Evolutionary conservation across 1,140 invertebrate species (phyloP), one percentile per base, ranked within the genome.

Genomic region (Megathymus violae): DNA sequence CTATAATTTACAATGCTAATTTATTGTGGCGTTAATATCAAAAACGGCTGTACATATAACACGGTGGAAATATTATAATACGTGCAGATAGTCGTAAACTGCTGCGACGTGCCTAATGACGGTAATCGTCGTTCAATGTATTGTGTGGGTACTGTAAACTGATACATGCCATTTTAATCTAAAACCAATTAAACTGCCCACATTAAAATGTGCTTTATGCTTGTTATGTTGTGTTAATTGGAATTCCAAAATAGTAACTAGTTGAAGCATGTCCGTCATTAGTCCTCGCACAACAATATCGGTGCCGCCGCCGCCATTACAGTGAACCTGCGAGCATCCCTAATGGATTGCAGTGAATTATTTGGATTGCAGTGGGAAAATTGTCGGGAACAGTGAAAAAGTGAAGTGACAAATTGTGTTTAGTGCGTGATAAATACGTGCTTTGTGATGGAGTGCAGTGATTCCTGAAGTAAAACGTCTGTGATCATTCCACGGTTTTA

Each of bases 291-390:
- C 82, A 60, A 59, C 71, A 69, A 48, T 50, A 74, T 62, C 69
- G 84, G 77, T 71, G 74, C 84, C 83, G 84, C 85, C 85, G 85
- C 85, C 85, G 82, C 83, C 78, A 70, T 69, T 41, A 66, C 74
- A 75, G 80, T 81, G 78, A 70, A 61, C 61, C 59, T 61, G 51
- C 73, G 63, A 69, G 62, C 67, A 62, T 62, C 67, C 61, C 65
- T 69, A 65, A 87, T 73, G 87, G 87, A 90, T 90, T 90, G 87
- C 87, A 90, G 87, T 90, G 87, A 76, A 74, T 74, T 50, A 73
- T 54, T 85, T 82, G 87, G 87, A 90, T 90, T 90, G 87, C 87
- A 90, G 88, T 90, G 88, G 78, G 75, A 71, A 72, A 79, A 62
- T 63, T 67, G 50, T 38, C 64, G 74, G 64, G 73, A 74, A 65